phyloP scores from a whole-genome alignment of 2,113 vertebrate species.

The Sminthopsis crassicaudata region DNA sequence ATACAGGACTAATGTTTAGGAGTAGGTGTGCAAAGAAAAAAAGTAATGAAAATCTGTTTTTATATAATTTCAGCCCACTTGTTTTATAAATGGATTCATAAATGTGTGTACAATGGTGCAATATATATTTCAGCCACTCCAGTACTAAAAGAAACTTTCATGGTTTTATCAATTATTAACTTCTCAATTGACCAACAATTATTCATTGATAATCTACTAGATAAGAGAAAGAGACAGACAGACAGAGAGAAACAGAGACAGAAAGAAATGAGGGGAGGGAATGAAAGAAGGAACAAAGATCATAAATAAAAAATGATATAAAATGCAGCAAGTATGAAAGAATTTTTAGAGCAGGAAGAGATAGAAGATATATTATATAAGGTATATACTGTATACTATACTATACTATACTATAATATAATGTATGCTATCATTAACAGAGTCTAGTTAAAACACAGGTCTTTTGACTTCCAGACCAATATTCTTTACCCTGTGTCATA shows the following conservation, averaged over 20 bases:
- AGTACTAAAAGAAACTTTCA: background rate
- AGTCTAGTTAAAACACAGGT: background rate
- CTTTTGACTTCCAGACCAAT: background rate
- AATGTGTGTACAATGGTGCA: background rate
- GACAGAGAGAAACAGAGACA: too few species aligned
- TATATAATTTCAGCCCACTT: background rate
- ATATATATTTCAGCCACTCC: background rate
- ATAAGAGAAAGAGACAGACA: too few species aligned
- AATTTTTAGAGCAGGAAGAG: too few species aligned
- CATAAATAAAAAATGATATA: background rate
- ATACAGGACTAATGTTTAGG: background rate
- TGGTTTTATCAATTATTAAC: background rate
- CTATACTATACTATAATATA: too few species aligned
- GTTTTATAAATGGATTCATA: background rate
- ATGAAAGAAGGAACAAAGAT: background rate
- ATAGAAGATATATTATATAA: too few species aligned
- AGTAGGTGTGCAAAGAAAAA: background rate
- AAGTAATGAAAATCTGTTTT: background rate
- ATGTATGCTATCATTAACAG: background rate
- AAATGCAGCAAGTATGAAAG: background rate
- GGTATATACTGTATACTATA: too few species aligned
- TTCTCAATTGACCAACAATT: background rate
- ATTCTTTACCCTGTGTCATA: background rate
- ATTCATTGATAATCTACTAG: background rate
- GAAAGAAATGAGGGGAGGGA: too few species aligned